Evolutionary conservation across 2,797 vertebrate species (phyloP).

Genomic region (Centroberyx gerrardi): DNA sequence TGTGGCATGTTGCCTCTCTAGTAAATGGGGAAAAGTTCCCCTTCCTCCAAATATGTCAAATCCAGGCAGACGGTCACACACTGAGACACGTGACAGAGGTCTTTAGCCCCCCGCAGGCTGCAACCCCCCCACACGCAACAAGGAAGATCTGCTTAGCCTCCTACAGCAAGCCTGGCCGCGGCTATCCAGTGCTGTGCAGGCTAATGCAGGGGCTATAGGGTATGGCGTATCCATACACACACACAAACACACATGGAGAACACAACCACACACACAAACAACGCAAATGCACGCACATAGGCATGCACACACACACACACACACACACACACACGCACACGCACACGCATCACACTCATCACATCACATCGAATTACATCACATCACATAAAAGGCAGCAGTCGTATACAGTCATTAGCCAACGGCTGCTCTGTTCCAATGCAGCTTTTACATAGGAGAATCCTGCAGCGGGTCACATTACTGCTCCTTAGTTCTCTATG

Average conservation of each 20-base stretch:
- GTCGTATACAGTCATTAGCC: constrained; percentile 56
- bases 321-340: constrained; percentile 36
- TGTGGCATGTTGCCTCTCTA: not conserved
- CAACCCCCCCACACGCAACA: constrained; percentile 54
- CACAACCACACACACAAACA: constrained; percentile 15
- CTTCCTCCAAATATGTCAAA: constrained; percentile 49
- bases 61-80: constrained; percentile 60
- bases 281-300: too few species aligned
- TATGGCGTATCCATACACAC: constrained; percentile 35
- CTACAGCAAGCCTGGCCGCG: not conserved
- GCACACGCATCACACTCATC: constrained; percentile 48
- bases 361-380: constrained; percentile 45
- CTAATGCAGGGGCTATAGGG: constrained; percentile 13
- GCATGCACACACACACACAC: constrained; percentile 42
- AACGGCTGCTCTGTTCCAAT: constrained; percentile 35
- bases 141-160: constrained; percentile 50
- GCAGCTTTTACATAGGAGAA: constrained; percentile 43
- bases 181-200: not conserved
- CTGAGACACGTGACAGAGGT: constrained; percentile 60
- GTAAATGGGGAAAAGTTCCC: constrained; percentile 8
- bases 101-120: constrained; percentile 58
- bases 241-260: constrained; percentile 21
- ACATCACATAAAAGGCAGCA: constrained; percentile 58
- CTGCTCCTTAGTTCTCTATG: constrained; percentile 28
- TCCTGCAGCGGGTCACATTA: constrained; percentile 43